Evolutionary conservation across 2,797 vertebrate species (phyloP), one percentile per base, ranked within the genome.

Genomic region (Pseudotriccus pelzelni): DNA sequence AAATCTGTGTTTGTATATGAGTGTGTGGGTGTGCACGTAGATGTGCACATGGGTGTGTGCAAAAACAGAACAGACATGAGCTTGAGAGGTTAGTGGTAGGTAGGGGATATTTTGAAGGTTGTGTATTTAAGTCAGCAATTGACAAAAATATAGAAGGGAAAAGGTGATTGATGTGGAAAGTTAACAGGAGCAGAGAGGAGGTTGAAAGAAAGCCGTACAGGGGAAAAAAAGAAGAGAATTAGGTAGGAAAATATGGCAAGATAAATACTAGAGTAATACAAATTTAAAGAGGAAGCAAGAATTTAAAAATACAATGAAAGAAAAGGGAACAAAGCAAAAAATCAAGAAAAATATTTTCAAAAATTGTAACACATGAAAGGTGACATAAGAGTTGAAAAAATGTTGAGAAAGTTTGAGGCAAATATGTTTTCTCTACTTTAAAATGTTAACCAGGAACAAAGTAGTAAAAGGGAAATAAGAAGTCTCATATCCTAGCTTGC

Each of bases 31-130:
- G n/a, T 34, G 12, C 27, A 32, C 19, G 9, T 46, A 39, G 1
- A 2, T 39, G n/a, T 34, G 12, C 24, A 30, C 17, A 2, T 10
- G 14, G 19, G 0, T 41, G 32, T 59, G 1, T 0, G 1, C 4
- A 2, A 3, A 9, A 30, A 12, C 14, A 14, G 28, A 62, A 32
- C 30, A 87, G 25, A 55, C 0, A 2, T 9, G 50, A 72, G 18
- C 43, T 60, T 55, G 11, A 44, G 53, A 75, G 8, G 53, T 60
- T 68, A 46, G 3, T 23, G 37, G 46, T 53, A 44, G 21, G 11
- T 63, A 15, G 7, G 14, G 44, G 10, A 22, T 66, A 14, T 7
- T 1, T 7, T 66, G 19, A 64, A 32, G 14, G 12, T 24, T 76
- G 32, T 67, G 12, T 39, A 30, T 79, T 39, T 67, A 46, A 55